A percentile compares a stretch with the other conserved stretches of the same genome.
These are phyloP conservation scores for Corythornis leucogaster DNA, from an alignment of 2,797 vertebrate genomes.

Conservation along the genomic window DNA sequence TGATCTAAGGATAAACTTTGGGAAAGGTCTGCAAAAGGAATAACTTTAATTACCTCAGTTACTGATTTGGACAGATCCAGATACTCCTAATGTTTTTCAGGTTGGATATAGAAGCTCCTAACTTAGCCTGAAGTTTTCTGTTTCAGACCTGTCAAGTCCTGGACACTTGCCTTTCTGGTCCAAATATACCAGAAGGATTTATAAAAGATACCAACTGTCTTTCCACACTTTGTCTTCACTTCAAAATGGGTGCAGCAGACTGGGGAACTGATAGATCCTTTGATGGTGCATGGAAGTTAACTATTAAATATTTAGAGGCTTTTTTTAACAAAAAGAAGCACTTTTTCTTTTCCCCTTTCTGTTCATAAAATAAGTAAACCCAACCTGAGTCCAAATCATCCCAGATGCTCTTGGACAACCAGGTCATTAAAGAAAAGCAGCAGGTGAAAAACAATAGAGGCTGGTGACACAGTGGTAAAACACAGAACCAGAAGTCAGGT, in stretches of 20 bases:
- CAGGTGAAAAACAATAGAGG: background rate
- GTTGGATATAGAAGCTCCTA: background rate
- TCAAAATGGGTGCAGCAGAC: background rate
- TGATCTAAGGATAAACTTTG: constrained; percentile 12
- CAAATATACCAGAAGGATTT: background rate
- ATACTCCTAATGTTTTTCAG: background rate
- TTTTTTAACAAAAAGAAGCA: background rate
- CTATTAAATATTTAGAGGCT: background rate
- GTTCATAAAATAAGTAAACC: background rate
- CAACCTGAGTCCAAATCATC: background rate
- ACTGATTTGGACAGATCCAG: background rate
- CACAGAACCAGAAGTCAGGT: background rate
- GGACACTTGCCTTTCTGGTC: background rate
- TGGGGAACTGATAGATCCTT: background rate
- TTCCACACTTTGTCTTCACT: background rate
- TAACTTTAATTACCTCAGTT: background rate
- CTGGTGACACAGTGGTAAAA: background rate
- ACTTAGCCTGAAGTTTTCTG: background rate
- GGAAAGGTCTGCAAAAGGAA: background rate
- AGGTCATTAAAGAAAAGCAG: background rate
- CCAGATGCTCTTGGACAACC: background rate
- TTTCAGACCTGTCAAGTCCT: background rate
- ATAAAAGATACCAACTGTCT: background rate
- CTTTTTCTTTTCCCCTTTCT: background rate
- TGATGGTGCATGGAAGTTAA: background rate